phyloP scores from a whole-genome alignment of 2,888 invertebrate genomes.

The Micoletzkya japonica region DNA sequence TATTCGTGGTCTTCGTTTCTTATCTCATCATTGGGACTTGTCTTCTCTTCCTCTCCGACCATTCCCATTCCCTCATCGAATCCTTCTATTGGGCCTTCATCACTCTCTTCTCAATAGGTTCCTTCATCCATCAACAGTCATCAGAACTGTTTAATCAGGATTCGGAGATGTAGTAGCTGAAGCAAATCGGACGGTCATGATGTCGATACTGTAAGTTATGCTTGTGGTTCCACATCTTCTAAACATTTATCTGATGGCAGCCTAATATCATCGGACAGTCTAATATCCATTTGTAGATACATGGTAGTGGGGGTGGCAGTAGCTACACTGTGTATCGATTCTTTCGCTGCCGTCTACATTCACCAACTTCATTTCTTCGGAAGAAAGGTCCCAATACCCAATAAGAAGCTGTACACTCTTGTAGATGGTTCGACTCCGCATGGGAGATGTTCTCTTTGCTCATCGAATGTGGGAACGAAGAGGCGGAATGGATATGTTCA shows the following conservation, averaged over 20 bases:
- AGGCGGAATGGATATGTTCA: neutral
- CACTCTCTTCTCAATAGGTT: constrained; percentile 1
- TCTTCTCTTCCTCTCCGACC: neutral
- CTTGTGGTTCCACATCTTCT: no score
- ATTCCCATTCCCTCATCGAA: neutral
- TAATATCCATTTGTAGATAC: neutral
- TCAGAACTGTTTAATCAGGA: neutral
- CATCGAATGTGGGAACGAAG: neutral
- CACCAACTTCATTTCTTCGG: constrained; percentile 1
- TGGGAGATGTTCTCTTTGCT: neutral
- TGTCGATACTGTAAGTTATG: neutral
- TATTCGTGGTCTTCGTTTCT: neutral
- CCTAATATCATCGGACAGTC: no score
- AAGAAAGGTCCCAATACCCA: neutral
- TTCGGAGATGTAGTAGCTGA: constrained; percentile 1
- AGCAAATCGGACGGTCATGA: neutral
- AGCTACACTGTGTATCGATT: neutral
- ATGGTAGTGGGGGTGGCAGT: neutral
- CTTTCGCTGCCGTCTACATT: neutral
- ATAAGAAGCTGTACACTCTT: neutral
- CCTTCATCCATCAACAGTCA: neutral
- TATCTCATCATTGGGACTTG: neutral
- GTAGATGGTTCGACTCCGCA: neutral
- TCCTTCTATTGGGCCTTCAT: constrained; percentile 5
- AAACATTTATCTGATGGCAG: no score